Percentiles rank a stretch among this genome's conserved stretches.
Evolutionary conservation across 2,888 invertebrate genomes (phyloP).

Genomic region (Hesperia comma): DNA sequence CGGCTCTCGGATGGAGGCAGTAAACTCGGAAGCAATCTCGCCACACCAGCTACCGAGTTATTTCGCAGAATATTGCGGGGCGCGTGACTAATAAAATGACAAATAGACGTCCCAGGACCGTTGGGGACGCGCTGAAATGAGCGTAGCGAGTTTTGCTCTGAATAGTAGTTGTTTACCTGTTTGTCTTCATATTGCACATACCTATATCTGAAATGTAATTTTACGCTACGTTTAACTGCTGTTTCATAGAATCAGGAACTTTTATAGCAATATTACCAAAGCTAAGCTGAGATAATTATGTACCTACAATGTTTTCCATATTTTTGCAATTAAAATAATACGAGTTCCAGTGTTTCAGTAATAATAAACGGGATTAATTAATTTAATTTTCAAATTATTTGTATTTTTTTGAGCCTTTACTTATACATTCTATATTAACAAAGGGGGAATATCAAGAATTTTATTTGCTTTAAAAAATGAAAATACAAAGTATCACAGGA

Average conservation of each 20-base stretch:
- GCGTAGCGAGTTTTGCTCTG: slow-evolving; percentile 20
- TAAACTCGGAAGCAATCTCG: slow-evolving; percentile 79
- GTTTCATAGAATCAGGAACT: background rate
- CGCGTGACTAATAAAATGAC: slow-evolving; percentile 80
- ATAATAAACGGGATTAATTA: too few relatives aligned
- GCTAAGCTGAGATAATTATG: too few relatives aligned
- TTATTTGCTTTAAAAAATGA: background rate
- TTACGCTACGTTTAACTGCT: background rate
- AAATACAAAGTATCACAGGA: slow-evolving; percentile 25
- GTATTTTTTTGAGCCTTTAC: too few relatives aligned
- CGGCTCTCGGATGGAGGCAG: slow-evolving; percentile 66
- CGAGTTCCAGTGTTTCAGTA: too few relatives aligned
- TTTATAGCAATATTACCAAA: background rate
- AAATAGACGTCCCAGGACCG: slow-evolving; percentile 68
- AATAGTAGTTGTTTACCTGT: slow-evolving; percentile 34
- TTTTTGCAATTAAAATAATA: too few relatives aligned
- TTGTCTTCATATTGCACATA: slow-evolving; percentile 19
- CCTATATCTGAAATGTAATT: slow-evolving; percentile 5
- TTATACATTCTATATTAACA: too few relatives aligned
- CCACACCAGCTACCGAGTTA: slow-evolving; percentile 68
- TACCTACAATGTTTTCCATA: too few relatives aligned
- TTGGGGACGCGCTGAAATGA: slow-evolving; percentile 55
- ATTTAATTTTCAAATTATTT: too few relatives aligned
- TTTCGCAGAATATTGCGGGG: slow-evolving; percentile 76
- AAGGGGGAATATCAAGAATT: too few relatives aligned